A percentile compares a stretch with the other conserved stretches of the same genome.
phyloP scores from a whole-genome alignment of 2,888 invertebrate species.

The Eristalinus sepulchralis region DNA sequence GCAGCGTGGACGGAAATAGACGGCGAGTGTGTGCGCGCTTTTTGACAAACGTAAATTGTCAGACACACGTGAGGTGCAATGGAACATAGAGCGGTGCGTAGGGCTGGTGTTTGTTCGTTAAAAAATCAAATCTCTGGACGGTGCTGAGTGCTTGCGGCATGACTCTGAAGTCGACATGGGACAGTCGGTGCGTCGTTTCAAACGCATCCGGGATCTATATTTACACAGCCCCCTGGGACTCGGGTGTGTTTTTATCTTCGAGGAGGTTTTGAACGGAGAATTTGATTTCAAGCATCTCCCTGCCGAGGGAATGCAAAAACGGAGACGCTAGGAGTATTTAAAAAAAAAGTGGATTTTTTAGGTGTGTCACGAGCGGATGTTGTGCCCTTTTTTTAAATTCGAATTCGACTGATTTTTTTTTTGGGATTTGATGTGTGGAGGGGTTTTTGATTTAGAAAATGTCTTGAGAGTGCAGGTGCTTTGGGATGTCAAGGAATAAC shows the following conservation, averaged over 20 bases:
- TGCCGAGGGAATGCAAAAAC: neutral
- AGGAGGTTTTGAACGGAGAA: neutral
- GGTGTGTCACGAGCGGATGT: too few relatives aligned
- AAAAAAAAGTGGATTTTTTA: neutral
- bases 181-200: slow-evolving; percentile 14
- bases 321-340: slow-evolving; percentile 2
- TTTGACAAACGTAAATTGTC: slow-evolving; percentile 62
- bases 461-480: too few relatives aligned
- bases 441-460: too few relatives aligned
- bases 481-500: too few relatives aligned
- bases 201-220: slow-evolving; percentile 19
- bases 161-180: slow-evolving; percentile 1
- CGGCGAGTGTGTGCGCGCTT: slow-evolving; percentile 10
- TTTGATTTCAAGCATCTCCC: slow-evolving; percentile 7
- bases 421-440: too few relatives aligned
- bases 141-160: neutral
- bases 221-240: slow-evolving; percentile 13
- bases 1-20: slow-evolving; percentile 36
- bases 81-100: slow-evolving; percentile 16
- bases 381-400: too few relatives aligned
- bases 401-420: too few relatives aligned
- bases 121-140: neutral
- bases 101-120: slow-evolving; percentile 9
- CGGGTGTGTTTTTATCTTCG: neutral
- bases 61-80: slow-evolving; percentile 21